These are phyloP conservation scores for Alethe diademata DNA, from an alignment of 2,113 vertebrate species.

Conservation along the genomic window DNA sequence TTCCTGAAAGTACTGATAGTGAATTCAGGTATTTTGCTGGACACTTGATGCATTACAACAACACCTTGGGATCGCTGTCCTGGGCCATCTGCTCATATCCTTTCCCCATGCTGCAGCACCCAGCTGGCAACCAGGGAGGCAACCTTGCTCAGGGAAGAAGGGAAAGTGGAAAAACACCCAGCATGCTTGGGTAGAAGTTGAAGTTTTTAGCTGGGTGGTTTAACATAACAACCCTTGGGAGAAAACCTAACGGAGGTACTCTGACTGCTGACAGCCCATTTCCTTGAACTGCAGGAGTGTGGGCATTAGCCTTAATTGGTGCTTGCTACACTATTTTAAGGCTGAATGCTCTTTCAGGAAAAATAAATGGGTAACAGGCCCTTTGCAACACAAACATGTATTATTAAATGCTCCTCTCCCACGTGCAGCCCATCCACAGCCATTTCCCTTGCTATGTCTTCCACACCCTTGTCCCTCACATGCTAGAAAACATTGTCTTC, in stretches of 20 bases:
- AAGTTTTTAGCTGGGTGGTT: neutral
- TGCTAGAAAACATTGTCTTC: neutral
- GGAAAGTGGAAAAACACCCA: neutral
- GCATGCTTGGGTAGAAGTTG: fast-evolving
- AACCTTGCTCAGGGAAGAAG: neutral
- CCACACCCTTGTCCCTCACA: neutral
- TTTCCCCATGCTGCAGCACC: fast-evolving
- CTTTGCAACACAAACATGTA: neutral
- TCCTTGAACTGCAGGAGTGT: neutral
- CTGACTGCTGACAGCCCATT: neutral
- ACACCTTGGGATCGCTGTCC: fast-evolving
- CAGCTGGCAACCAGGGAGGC: neutral
- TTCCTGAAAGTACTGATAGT: neutral
- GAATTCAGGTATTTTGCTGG: neutral
- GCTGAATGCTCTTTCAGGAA: neutral
- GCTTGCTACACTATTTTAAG: neutral
- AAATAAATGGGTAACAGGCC: neutral
- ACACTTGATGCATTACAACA: fast-evolving
- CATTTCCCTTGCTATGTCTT: neutral
- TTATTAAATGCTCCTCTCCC: neutral
- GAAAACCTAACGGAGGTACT: neutral
- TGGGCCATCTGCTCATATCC: neutral
- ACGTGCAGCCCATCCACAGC: neutral
- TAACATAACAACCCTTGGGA: neutral
- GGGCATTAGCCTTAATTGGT: fast-evolving